These are phyloP conservation scores for Eriosoma lanigerum DNA, from an alignment of 1,140 invertebrate species.

Conservation along the genomic window DNA sequence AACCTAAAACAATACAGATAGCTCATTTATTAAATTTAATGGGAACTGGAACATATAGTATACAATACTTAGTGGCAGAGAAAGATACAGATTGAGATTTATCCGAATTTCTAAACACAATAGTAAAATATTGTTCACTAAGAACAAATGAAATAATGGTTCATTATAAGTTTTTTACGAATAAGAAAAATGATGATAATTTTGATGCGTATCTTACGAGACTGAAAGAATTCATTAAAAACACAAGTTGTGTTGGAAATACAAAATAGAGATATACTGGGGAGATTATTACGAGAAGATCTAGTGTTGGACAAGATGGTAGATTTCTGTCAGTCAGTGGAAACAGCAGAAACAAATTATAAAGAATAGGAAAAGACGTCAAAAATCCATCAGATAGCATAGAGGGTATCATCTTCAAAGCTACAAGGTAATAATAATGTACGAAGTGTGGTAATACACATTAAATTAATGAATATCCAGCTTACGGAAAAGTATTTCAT, in stretches of 20 bases:
- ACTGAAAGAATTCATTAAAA: background rate
- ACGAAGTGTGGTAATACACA: background rate
- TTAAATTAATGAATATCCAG: background rate
- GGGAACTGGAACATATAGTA: no score
- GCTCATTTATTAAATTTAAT: no score
- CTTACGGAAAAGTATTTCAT: background rate
- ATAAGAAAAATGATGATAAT: background rate
- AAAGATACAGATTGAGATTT: no score
- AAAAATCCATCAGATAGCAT: background rate
- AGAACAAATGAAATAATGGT: background rate
- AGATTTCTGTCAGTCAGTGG: background rate
- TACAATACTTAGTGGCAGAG: no score
- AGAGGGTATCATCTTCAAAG: background rate
- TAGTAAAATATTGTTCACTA: no score
- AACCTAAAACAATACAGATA: no score
- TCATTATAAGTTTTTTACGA: background rate
- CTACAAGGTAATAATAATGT: background rate
- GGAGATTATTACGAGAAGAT: background rate
- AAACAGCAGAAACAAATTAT: background rate
- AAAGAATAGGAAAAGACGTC: background rate
- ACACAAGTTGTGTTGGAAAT: conserved; percentile 13
- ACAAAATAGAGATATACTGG: background rate
- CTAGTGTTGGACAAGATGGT: conserved; percentile 4
- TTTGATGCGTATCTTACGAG: background rate
- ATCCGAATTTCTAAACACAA: no score